phyloP scores from a whole-genome alignment of 2,113 vertebrate genomes.

The Rhea pennata region DNA sequence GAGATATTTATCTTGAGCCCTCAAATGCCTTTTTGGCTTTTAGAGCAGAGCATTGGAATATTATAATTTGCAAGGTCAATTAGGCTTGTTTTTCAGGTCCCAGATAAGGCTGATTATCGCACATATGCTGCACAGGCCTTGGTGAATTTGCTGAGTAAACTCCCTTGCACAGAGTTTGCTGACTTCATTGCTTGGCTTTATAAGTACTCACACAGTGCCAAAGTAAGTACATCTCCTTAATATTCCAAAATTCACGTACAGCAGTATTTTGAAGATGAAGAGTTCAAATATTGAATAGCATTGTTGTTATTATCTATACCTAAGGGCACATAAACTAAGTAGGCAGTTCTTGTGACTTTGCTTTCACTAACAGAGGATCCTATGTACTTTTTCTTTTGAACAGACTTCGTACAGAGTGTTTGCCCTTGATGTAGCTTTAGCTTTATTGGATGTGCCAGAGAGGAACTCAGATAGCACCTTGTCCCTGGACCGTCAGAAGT shows the following conservation, averaged over 20 bases:
- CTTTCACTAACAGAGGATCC: not conserved
- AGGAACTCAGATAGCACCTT: conserved; percentile 66
- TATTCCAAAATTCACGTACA: not conserved
- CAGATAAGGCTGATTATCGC: conserved; percentile 90
- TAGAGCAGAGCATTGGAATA: not conserved
- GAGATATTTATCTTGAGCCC: not conserved
- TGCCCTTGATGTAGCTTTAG: conserved; percentile 89
- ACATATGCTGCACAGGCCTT: conserved; percentile 83
- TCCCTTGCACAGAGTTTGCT: conserved; percentile 80
- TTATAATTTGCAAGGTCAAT: not conserved
- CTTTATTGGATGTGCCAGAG: conserved; percentile 86
- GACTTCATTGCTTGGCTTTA: conserved; percentile 89
- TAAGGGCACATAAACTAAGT: not conserved
- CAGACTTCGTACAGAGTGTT: conserved; percentile 88
- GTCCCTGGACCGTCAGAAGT: conserved; percentile 70
- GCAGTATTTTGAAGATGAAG: not conserved
- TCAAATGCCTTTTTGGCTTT: not conserved
- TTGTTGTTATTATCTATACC: not conserved
- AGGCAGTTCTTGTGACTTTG: not conserved
- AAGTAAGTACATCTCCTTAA: conserved; percentile 73
- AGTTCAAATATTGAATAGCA: not conserved
- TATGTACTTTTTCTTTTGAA: not conserved
- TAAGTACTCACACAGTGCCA: conserved; percentile 81
- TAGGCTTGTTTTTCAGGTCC: conserved; percentile 81
- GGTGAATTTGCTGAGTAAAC: conserved; percentile 79